phyloP scores from a whole-genome alignment of 2,888 invertebrate genomes.

The Panzeria rudis region DNA sequence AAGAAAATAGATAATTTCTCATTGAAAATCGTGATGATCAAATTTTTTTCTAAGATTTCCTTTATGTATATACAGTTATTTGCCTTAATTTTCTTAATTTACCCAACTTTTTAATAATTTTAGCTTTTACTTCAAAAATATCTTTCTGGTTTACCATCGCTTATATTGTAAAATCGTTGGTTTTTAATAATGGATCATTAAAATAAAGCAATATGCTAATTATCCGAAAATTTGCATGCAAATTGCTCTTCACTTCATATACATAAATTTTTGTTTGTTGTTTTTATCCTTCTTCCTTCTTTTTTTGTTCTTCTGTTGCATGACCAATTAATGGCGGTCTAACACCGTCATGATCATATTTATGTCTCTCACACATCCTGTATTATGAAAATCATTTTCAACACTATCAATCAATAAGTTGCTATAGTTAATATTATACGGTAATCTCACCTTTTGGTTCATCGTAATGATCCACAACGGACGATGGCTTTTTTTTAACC shows the following conservation, averaged over 20 bases:
- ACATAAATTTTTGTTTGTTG: background rate
- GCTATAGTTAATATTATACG: conserved; percentile 55
- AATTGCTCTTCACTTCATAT: conserved; percentile 71
- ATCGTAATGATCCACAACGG: conserved; percentile 49
- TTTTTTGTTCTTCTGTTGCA: conserved; percentile 21
- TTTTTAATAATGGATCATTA: conserved; percentile 24
- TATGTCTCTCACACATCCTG: conserved; percentile 62
- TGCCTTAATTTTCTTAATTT: conserved; percentile 18
- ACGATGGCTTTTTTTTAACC: conserved; percentile 27
- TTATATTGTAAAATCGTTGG: background rate
- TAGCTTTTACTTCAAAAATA: conserved; percentile 13
- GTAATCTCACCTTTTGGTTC: conserved; percentile 56
- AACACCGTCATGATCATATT: conserved; percentile 46
- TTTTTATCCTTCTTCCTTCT: background rate
- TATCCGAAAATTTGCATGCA: conserved; percentile 75
- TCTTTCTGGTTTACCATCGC: conserved; percentile 4
- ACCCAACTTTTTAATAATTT: conserved; percentile 31
- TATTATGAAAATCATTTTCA: conserved; percentile 71
- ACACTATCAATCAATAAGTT: conserved; percentile 74
- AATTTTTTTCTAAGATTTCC: conserved; percentile 4
- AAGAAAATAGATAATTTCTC: conserved; percentile 2
- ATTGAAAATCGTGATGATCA: conserved; percentile 51
- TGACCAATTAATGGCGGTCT: conserved; percentile 55
- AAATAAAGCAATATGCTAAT: conserved; percentile 72
- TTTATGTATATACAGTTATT: conserved; percentile 39